A percentile compares a stretch with the other conserved stretches of the same genome.
Conservation (phyloP, 2,888 invertebrate genomes). For the Melieria picta region DNA sequence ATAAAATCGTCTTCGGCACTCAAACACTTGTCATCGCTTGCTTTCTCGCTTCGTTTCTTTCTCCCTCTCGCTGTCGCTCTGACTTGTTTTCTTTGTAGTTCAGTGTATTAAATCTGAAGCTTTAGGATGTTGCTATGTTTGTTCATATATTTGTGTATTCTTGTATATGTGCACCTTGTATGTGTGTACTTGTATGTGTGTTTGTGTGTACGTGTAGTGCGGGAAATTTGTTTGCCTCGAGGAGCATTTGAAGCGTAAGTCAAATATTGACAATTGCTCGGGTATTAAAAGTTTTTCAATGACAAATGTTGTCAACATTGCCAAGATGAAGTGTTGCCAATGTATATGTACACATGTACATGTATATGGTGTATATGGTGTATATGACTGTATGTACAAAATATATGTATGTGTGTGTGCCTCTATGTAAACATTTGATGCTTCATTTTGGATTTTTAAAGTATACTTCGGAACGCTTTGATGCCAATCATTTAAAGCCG, state of each 20-base stretch:
- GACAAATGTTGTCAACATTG: constrained; percentile 31
- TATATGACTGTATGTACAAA: not conserved
- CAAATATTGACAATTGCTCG: constrained; percentile 38
- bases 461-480: no score
- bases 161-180: constrained; percentile 8
- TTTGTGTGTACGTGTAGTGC: not conserved
- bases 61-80: not conserved
- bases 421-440: not conserved
- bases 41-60: not conserved
- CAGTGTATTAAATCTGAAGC: not conserved
- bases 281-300: constrained; percentile 37
- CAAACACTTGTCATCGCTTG: not conserved
- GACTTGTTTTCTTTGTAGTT: not conserved
- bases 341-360: not conserved
- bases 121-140: not conserved
- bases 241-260: constrained; percentile 31
- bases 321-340: constrained; percentile 26
- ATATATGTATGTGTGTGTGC: constrained; percentile 3
- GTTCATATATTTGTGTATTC: no score
- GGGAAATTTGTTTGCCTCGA: constrained; percentile 17
- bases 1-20: not conserved
- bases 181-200: constrained; percentile 2
- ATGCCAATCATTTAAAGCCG: no score
- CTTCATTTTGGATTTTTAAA: no score
- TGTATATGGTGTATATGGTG: not conserved